Evolutionary conservation across 1,140 invertebrate species (phyloP).

Genomic region (Trichonephila inaurata): DNA sequence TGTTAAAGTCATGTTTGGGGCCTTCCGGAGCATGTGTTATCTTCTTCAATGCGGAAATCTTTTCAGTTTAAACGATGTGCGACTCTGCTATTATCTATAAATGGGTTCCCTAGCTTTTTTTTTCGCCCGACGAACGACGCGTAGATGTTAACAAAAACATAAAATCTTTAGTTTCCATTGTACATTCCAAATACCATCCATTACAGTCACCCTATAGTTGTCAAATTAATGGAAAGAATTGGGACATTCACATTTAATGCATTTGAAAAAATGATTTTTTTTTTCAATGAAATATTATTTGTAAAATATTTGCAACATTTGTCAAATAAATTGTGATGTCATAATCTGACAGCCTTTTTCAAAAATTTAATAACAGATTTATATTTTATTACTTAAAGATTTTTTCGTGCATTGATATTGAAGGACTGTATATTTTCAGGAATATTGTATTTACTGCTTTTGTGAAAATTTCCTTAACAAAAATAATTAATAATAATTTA

Average conservation of each 20-base stretch:
- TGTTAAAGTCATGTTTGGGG: neutral
- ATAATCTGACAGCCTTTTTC: too few species aligned
- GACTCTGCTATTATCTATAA: neutral
- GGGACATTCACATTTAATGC: neutral
- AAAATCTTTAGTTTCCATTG: neutral
- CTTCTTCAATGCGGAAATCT: neutral
- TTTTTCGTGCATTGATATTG: too few species aligned
- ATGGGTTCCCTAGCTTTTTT: conserved; percentile 25
- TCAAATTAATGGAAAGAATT: conserved; percentile 26
- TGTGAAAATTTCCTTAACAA: too few species aligned
- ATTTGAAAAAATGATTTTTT: neutral
- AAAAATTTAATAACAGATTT: too few species aligned
- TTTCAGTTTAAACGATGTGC: conserved; percentile 7
- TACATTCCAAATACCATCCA: neutral
- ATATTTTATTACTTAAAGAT: too few species aligned
- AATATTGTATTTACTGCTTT: too few species aligned
- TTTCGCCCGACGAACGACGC: neutral
- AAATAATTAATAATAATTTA: too few species aligned
- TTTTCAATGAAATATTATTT: too few species aligned
- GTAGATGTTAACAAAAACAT: conserved; percentile 6
- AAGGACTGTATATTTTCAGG: too few species aligned
- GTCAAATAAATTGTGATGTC: too few species aligned
- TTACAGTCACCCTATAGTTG: neutral
- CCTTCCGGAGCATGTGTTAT: neutral
- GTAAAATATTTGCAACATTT: too few species aligned